Percentiles rank a stretch among this genome's conserved stretches.
These are phyloP conservation scores for Amaurobius ferox DNA, from an alignment of 2,888 invertebrate species.

Conservation along the genomic window DNA sequence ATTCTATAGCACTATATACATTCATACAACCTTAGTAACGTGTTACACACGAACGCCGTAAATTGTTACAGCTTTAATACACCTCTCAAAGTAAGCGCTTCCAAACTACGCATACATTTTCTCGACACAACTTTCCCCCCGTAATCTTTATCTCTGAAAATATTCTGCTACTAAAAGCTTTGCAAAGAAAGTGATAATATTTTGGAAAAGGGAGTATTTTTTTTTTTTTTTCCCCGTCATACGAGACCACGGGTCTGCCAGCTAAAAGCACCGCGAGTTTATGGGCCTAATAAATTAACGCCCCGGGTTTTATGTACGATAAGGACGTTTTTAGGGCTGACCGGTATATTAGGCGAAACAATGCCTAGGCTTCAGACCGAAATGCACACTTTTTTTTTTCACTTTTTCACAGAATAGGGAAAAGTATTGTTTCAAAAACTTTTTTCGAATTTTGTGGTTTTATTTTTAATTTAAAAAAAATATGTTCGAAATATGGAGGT, in stretches of 20 bases:
- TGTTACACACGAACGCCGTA: too few species aligned
- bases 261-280: constrained; percentile 1
- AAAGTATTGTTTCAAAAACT: too few species aligned
- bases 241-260: not conserved
- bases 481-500: too few species aligned
- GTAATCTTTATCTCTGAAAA: not conserved
- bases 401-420: too few species aligned
- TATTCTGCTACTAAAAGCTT: not conserved
- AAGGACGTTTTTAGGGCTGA: constrained; percentile 2
- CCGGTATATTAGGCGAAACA: not conserved
- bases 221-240: not conserved
- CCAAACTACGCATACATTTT: not conserved
- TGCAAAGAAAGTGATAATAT: not conserved
- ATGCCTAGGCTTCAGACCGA: not conserved
- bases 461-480: too few species aligned
- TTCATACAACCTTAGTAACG: too few species aligned
- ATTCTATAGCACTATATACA: too few species aligned
- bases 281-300: constrained; percentile 4
- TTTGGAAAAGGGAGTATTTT: not conserved
- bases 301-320: constrained; percentile 3
- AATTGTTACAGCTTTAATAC: too few species aligned
- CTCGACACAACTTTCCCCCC: not conserved
- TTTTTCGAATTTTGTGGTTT: too few species aligned
- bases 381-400: too few species aligned
- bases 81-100: not conserved